A percentile compares a stretch with the other conserved stretches of the same genome.
Conservation (phyloP, 2,888 invertebrate species). For the Timandra comae region DNA sequence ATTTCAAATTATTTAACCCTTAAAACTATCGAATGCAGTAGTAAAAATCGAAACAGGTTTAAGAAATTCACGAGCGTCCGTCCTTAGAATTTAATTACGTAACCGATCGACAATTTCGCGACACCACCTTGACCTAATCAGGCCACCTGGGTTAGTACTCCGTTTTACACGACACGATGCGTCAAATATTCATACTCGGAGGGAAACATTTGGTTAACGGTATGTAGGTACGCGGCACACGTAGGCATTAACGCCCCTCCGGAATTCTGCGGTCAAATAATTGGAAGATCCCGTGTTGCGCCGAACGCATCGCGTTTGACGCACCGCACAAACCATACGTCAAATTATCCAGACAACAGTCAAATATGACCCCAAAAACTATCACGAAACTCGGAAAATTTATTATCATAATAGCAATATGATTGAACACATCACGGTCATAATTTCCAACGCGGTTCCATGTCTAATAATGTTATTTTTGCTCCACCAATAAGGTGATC, state of each 20-base stretch:
- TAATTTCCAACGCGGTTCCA: constrained; percentile 42
- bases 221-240: neutral
- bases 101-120: constrained; percentile 17
- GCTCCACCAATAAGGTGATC: constrained; percentile 45
- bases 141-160: neutral
- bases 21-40: too few relatives aligned
- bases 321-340: constrained; percentile 7
- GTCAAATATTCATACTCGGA: constrained; percentile 1
- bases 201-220: neutral
- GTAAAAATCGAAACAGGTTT: too few relatives aligned
- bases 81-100: constrained; percentile 18
- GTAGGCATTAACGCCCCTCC: neutral
- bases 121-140: constrained; percentile 19
- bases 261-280: constrained; percentile 1
- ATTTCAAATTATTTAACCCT: too few relatives aligned
- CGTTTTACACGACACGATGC: neutral
- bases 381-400: constrained; percentile 37
- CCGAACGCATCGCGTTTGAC: constrained; percentile 1
- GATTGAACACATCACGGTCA: constrained; percentile 45
- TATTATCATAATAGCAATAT: constrained; percentile 43
- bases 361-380: constrained; percentile 23
- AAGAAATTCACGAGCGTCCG: constrained; percentile 10
- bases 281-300: neutral
- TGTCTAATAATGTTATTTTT: constrained; percentile 56
- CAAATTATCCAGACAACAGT: constrained; percentile 5